Conservation (phyloP, 1,140 invertebrate species). For the Formica selysi region DNA sequence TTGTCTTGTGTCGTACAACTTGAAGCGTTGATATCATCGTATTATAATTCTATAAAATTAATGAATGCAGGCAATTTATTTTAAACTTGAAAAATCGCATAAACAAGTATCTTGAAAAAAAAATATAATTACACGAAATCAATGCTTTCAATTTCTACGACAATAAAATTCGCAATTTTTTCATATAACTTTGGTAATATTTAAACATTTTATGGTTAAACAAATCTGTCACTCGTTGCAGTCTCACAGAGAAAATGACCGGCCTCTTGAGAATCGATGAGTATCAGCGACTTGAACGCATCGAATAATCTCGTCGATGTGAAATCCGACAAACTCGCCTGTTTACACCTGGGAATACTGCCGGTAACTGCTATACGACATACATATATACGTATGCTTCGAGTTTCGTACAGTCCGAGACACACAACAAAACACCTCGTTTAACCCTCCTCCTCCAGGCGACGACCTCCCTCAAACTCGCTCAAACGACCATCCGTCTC, state of each 20-base stretch:
- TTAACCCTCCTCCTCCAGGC: constrained; percentile 11
- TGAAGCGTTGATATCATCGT: neutral
- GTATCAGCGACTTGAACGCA: constrained; percentile 35
- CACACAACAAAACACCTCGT: constrained; percentile 62
- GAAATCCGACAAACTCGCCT: constrained; percentile 48
- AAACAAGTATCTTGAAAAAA: neutral
- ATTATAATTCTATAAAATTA: neutral
- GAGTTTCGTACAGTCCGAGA: constrained; percentile 48
- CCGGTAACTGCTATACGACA: constrained; percentile 2
- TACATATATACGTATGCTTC: neutral
- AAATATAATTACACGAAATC: neutral
- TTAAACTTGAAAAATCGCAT: neutral
- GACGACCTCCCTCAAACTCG: constrained; percentile 44
- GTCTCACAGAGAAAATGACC: neutral
- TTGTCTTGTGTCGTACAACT: neutral
- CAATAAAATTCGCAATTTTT: neutral
- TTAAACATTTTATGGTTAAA: neutral
- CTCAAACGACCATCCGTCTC: constrained; percentile 54
- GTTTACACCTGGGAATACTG: constrained; percentile 48
- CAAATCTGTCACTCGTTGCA: neutral
- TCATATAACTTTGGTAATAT: neutral
- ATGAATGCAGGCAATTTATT: neutral
- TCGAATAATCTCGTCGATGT: constrained; percentile 58
- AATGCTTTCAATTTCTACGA: neutral
- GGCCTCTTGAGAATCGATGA: neutral